Evolutionary conservation across 1,140 invertebrate species (phyloP), one percentile per base, ranked within the genome.

Genomic region (Ceratosolen fusciceps): DNA sequence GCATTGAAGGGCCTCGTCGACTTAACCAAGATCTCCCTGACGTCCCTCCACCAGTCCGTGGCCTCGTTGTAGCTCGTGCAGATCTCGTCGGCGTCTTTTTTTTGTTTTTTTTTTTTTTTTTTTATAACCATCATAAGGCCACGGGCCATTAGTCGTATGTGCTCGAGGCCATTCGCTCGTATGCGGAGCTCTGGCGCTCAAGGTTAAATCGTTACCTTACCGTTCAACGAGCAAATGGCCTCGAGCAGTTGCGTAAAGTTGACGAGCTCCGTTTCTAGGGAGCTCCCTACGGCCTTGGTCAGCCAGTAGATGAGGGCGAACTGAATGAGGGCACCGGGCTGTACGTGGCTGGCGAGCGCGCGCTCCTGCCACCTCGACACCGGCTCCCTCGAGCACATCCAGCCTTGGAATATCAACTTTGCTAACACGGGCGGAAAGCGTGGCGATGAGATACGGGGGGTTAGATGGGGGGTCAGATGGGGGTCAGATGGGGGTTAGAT

Each of bases 41-140:
- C 92, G 60, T 92, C 90, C 83, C 92, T 92, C 95, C 96, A 96
- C 94, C 95, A 96, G 0, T 89, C 86, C 0, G 94, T 95, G 49
- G 93, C 91, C 81, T 93, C 92, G 86, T 94, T 94, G 80, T 95
- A 94, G 60, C 91, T 84, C 34, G 80, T 85, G 80, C 91, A 89
- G 83, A 92, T 86, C 81, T 90, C 83, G 74, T 90, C 87, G n/a
- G 84, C 67, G 76, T 85, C 88, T 88, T 52, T 29, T 24, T 26
- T 60, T 31, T 26, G 39, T 73, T 60, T 62, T 47, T 9, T n/a
- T n/a, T n/a, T n/a, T n/a, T n/a, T n/a, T n/a, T n/a, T n/a, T n/a
- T n/a, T n/a, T n/a, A n/a, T n/a, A n/a, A n/a, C n/a, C n/a, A n/a
- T n/a, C n/a, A n/a, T n/a, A n/a, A n/a, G n/a, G n/a, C n/a, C n/a